Evolutionary conservation across 37 sponge, comb jelly and placozoan genomes (phyloP).

Genomic region (Tethya wilhelma): DNA sequence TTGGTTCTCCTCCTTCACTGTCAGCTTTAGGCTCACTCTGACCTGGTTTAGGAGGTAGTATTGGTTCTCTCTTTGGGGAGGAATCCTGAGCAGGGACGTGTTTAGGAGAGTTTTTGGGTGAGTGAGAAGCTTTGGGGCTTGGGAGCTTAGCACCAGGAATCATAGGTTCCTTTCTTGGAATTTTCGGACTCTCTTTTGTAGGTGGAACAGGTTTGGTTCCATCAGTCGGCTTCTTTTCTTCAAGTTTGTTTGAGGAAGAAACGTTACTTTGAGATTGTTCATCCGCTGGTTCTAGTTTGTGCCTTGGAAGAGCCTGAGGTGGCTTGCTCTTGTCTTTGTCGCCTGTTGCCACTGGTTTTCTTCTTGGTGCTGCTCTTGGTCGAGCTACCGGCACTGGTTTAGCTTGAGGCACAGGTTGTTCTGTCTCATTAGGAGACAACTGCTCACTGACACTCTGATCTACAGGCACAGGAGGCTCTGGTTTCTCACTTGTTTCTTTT

Average conservation of each 20-base stretch:
- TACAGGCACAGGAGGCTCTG: not conserved
- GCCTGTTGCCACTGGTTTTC: not conserved
- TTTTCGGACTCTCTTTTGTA: not conserved
- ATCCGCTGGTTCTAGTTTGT: not conserved
- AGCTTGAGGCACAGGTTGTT: not conserved
- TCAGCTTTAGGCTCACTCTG: not conserved
- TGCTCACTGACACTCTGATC: not conserved
- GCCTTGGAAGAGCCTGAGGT: not conserved
- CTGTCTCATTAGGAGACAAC: not conserved
- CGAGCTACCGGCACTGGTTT: not conserved
- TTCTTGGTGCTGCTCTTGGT: slow-evolving; percentile 16
- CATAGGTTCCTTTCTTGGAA: not conserved
- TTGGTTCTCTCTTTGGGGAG: not conserved
- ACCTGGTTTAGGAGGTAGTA: slow-evolving; percentile 29
- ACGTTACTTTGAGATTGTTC: not conserved
- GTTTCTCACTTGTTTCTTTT: not conserved
- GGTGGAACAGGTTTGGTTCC: not conserved
- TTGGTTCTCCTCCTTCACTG: no score
- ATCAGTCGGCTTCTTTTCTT: not conserved
- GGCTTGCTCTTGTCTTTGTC: not conserved
- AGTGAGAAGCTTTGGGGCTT: not conserved
- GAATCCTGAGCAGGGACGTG: not conserved
- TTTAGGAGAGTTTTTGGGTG: not conserved
- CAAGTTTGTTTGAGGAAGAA: not conserved
- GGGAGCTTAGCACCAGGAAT: not conserved